A percentile compares a stretch with the other conserved stretches of the same genome.
Evolutionary conservation across 2,113 vertebrate species (phyloP).

Genomic region (Solea solea): DNA sequence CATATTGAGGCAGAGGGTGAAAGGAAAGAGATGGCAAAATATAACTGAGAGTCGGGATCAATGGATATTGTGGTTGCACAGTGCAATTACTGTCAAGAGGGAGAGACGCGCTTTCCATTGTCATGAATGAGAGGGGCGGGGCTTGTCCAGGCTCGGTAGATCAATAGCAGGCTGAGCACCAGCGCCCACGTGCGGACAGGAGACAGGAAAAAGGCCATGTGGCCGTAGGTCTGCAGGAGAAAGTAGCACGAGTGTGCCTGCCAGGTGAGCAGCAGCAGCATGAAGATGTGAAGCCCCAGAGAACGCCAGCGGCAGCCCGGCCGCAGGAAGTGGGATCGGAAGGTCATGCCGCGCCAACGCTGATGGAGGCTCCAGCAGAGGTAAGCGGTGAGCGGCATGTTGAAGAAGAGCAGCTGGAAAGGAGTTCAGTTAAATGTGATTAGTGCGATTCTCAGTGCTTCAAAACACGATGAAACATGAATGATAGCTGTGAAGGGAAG

Average conservation of each 20-base stretch:
- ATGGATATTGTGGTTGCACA: slow-evolving; percentile 11
- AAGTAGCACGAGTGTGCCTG: slow-evolving; percentile 91
- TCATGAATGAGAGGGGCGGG: slow-evolving; percentile 73
- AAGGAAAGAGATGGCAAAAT: slow-evolving; percentile 42
- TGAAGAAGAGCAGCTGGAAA: slow-evolving; percentile 90
- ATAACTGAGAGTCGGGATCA: slow-evolving; percentile 53
- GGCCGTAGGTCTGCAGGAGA: slow-evolving; percentile 89
- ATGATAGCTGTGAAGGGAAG: background rate
- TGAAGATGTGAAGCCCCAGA: slow-evolving; percentile 80
- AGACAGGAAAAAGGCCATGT: slow-evolving; percentile 88
- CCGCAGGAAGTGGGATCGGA: slow-evolving; percentile 86
- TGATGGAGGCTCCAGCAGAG: slow-evolving; percentile 93
- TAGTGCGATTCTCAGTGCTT: background rate
- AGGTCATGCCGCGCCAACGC: slow-evolving; percentile 86
- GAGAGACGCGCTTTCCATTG: slow-evolving; percentile 83
- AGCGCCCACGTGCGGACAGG: slow-evolving; percentile 91
- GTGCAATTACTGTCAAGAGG: slow-evolving; percentile 79
- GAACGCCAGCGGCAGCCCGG: slow-evolving; percentile 64
- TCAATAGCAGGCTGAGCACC: slow-evolving; percentile 80
- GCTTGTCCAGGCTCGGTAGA: slow-evolving; percentile 87
- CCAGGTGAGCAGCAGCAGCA: slow-evolving; percentile 89
- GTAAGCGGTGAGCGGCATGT: slow-evolving; percentile 91
- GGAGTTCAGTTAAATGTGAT: slow-evolving; percentile 14
- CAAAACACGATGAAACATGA: background rate
- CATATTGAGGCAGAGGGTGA: background rate